Base-by-base conservation (phyloP, 2,797 vertebrate species). In the Poecile montanus region DNA sequence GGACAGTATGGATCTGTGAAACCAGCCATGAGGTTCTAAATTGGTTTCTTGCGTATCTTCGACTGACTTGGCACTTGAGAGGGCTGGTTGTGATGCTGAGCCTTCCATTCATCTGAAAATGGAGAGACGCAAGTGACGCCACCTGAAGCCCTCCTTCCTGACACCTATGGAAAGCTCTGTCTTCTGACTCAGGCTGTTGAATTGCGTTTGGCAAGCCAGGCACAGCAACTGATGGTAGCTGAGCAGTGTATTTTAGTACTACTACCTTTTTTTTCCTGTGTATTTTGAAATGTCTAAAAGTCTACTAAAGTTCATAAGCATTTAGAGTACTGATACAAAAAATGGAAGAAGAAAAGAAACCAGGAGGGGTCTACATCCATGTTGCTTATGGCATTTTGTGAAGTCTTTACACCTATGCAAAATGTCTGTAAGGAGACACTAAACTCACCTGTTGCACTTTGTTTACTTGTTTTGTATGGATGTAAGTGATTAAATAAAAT, bases 401-500 rank as follows among this genome's bases (percentile, higher is more conserved):
- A 68, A 47, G 15, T 25, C 22, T 71, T 67, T 77, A 40, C 40
- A 85, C 62, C 42, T 80, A 38, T 38, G 71, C 54, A 75, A 68
- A 81, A 70, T 36, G 29, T 62, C 40, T 78, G 15, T 90, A 48
- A 79, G 53, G 38, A 57, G 26, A 63, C 12, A 19, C 36, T 78
- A 50, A 61, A 23, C 27, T 65, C 82, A 85, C 56, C 26, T 4
- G 1, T 22, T 87, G 80, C 34, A 11, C 51, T 87, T 92, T 87
- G 42, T 68, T 92, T 91, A 58, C 63, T 88, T 70, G 40, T 62
- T 95, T 88, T 84, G 74, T 60, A 18, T 26, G 34, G 51, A 68
- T 87, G 32, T 79, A 67, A 89, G 36, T 30, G 60, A 91, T 93
- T 62, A 71, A 88, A 70, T 63, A 87, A 89, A 92, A 76, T 85